These are phyloP conservation scores for Nyctibius bracteatus DNA, from an alignment of 2,113 vertebrate species.

Conservation along the genomic window DNA sequence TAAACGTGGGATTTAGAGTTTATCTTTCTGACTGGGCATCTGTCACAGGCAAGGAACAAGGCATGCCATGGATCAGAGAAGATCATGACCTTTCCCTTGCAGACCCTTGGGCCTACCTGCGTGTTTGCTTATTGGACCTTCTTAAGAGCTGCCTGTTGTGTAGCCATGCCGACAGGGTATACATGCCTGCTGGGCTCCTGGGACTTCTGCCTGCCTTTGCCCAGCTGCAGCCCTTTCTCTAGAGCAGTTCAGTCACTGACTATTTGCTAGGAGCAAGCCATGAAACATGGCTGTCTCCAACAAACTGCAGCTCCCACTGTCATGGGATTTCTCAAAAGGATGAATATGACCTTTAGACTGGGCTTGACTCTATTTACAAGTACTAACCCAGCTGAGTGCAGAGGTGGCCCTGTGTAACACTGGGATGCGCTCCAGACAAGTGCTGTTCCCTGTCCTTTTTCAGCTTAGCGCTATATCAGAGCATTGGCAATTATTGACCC, in stretches of 20 bases:
- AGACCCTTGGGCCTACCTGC: background rate
- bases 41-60: background rate
- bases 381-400: background rate
- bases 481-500: background rate
- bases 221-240: background rate
- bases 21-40: background rate
- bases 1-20: background rate
- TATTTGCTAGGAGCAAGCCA: background rate
- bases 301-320: background rate
- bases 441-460: constrained; percentile 9
- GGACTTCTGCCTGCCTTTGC: background rate
- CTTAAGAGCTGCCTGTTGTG: background rate
- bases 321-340: background rate
- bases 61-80: background rate
- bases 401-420: background rate
- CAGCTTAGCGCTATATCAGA: background rate
- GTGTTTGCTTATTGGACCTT: background rate
- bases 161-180: background rate
- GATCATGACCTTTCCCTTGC: background rate
- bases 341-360: background rate
- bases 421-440: background rate
- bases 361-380: background rate
- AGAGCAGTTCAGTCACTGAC: background rate
- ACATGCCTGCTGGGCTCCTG: accelerated
- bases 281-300: background rate